These are phyloP conservation scores for Trissolcus basalis DNA, from an alignment of 1,140 invertebrate species.

Conservation along the genomic window DNA sequence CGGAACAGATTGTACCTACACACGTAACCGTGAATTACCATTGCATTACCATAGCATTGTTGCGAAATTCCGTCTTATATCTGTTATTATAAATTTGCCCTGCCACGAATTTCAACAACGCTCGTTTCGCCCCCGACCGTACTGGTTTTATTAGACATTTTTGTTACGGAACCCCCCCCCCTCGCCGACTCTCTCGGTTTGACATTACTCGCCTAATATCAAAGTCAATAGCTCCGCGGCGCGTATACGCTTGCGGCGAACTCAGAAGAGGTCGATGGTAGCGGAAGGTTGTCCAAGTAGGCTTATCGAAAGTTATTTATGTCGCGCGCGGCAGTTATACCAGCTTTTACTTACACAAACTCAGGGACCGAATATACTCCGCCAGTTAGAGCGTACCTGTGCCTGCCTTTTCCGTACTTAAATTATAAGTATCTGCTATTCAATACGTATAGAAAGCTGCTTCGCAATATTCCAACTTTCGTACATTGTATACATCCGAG, in stretches of 20 bases:
- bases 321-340: slow-evolving; percentile 58
- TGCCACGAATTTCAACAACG: slow-evolving; percentile 33
- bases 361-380: slow-evolving; percentile 30
- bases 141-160: background rate
- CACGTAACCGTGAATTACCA: slow-evolving; percentile 15
- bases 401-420: slow-evolving; percentile 18
- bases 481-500: background rate
- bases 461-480: background rate
- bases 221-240: slow-evolving; percentile 32
- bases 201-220: slow-evolving; percentile 49
- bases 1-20: slow-evolving; percentile 13
- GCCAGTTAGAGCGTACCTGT: slow-evolving; percentile 16
- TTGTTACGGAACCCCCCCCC: background rate
- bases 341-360: slow-evolving; percentile 46
- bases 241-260: slow-evolving; percentile 27
- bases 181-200: slow-evolving; percentile 11
- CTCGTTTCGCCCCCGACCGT: background rate
- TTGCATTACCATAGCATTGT: slow-evolving; percentile 17
- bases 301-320: slow-evolving; percentile 70
- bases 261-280: slow-evolving; percentile 56
- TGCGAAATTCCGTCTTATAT: slow-evolving; percentile 31
- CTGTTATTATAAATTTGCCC: slow-evolving; percentile 47
- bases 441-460: background rate
- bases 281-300: slow-evolving; percentile 60
- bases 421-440: slow-evolving; percentile 3